These are phyloP conservation scores for Labia minor DNA, from an alignment of 2,888 invertebrate genomes.

Conservation along the genomic window DNA sequence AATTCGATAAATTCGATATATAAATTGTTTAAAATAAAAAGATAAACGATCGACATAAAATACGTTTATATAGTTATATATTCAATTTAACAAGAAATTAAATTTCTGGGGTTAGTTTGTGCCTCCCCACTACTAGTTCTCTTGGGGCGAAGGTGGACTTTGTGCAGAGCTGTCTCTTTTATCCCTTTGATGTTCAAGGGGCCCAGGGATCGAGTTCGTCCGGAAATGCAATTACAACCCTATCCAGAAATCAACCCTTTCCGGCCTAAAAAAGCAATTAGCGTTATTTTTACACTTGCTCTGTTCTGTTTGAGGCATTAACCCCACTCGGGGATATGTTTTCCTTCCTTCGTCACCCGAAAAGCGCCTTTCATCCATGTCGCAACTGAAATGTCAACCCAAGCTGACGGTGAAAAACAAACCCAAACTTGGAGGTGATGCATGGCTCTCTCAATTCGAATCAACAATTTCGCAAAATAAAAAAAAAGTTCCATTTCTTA, in stretches of 20 bases:
- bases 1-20: too few relatives aligned
- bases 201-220: conserved; percentile 4
- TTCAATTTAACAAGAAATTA: conserved; percentile 7
- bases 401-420: conserved; percentile 1
- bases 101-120: neutral
- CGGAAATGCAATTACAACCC: conserved; percentile 2
- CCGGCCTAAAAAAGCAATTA: conserved; percentile 5
- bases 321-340: conserved; percentile 1
- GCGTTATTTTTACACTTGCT: conserved; percentile 13
- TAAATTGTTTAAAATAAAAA: too few relatives aligned
- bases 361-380: neutral
- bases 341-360: conserved; percentile 13
- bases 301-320: conserved; percentile 13
- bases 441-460: neutral
- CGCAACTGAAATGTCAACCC: neutral
- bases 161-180: neutral
- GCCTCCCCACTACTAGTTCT: too few relatives aligned
- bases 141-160: neutral
- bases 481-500: neutral
- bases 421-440: neutral
- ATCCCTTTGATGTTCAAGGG: neutral
- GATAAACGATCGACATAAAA: too few relatives aligned
- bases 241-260: conserved; percentile 13
- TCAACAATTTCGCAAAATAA: neutral
- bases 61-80: too few relatives aligned